Percentiles rank a stretch among this genome's conserved stretches.
Conservation (phyloP, 92 coral and sea anemone genomes). For the Epizoanthus scotinus region DNA sequence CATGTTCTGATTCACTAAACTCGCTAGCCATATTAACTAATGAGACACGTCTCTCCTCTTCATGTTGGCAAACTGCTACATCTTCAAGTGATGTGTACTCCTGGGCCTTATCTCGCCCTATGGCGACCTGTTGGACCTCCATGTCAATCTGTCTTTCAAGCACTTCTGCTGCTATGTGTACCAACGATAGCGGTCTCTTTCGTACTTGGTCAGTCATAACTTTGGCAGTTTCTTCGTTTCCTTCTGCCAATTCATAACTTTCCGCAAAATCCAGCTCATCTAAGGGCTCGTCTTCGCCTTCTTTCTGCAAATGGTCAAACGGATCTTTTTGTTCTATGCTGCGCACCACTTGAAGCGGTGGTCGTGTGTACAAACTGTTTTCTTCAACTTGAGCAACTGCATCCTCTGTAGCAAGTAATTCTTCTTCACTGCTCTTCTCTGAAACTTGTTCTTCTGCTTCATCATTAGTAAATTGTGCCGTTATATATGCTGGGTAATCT, state of each 20-base stretch:
- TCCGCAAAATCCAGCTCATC: slow-evolving; percentile 21
- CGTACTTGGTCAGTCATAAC: slow-evolving; percentile 25
- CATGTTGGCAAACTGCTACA: not conserved
- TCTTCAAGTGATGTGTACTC: slow-evolving; percentile 33
- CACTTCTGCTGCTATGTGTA: slow-evolving; percentile 64
- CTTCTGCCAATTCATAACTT: slow-evolving; percentile 47
- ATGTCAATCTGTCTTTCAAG: slow-evolving; percentile 54
- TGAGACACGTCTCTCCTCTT: slow-evolving; percentile 33
- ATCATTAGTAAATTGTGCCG: not conserved
- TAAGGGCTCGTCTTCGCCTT: slow-evolving; percentile 7
- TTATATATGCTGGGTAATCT: slow-evolving; percentile 4
- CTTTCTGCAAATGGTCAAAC: slow-evolving; percentile 9
- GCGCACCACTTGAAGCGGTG: slow-evolving; percentile 11
- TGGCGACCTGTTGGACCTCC: slow-evolving; percentile 36
- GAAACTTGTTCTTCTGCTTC: not conserved
- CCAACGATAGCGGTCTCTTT: slow-evolving; percentile 58
- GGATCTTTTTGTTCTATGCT: slow-evolving; percentile 33
- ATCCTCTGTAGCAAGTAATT: not conserved
- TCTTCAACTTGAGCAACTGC: not conserved
- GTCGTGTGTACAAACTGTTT: not conserved
- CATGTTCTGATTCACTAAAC: slow-evolving; percentile 22
- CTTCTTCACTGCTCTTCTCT: not conserved
- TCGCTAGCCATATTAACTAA: slow-evolving; percentile 41
- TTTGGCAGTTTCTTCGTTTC: slow-evolving; percentile 23
- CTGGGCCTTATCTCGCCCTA: slow-evolving; percentile 18